Evolutionary conservation across 1,140 invertebrate genomes (phyloP), one percentile per base, ranked within the genome.

Genomic region (Physella acuta): DNA sequence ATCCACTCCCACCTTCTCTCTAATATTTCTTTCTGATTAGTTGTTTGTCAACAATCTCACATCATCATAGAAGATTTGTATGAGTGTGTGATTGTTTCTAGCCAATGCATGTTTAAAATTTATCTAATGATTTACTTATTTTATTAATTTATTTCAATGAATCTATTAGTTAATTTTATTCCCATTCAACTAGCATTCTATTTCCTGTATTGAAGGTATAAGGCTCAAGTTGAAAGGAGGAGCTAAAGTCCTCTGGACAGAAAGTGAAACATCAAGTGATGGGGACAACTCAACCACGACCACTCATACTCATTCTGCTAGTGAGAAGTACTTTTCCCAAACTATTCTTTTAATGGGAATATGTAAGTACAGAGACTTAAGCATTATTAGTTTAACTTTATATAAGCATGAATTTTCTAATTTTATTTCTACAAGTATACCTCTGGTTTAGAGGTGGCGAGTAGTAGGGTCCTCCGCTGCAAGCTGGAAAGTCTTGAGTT

Each of bases 161-260:
- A 11, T 8, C 16, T 26, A 56, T 11, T 11, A 56, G 26, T 56
- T 16, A 16, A 26, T 11, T 56, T 56, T 56, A 16, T 11, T 17
- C 8, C 8, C 14, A 16, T 56, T 56, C n/a, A n/a, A n/a, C 14
- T 56, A 16, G 14, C 31, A 24, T 1, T 65, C 73, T 76, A 34
- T 69, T n/a, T n/a, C n/a, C n/a, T n/a, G n/a, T n/a, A n/a, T n/a
- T n/a, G n/a, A n/a, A 81, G 79, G 78, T 51, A 70, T 81, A 28
- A 52, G 71, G 39, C 31, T 81, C 14, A 61, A 64, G 20, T 77
- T 79, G 71, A 31, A 71, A 52, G 79, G 79, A 17, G 37, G 37
- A 17, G 79, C 74, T 11, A 59, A 68, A 58, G 79, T 81, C 14
- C 75, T 77, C 59, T 81, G 79, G 79, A 76, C 79, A 28, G 79